Evolutionary conservation across 2,113 vertebrate genomes (phyloP).

Genomic region (Rhineura floridana): DNA sequence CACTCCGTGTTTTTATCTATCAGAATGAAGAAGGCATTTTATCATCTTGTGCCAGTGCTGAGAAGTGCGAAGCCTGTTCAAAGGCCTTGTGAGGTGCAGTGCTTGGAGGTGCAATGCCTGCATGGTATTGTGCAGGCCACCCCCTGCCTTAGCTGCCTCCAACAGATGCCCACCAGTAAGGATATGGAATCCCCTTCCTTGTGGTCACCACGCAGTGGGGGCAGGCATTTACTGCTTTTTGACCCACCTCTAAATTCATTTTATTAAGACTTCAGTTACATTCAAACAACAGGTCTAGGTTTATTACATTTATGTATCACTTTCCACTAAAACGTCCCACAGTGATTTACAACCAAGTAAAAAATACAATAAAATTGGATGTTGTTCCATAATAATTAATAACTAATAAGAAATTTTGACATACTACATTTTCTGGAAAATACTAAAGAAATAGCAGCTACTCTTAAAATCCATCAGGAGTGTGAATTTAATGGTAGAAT

Average conservation of each 20-base stretch:
- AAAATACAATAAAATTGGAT: not conserved
- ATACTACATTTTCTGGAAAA: not conserved
- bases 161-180: not conserved
- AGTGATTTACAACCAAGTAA: too few relatives aligned
- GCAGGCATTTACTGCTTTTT: not conserved
- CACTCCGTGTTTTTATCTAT: not conserved
- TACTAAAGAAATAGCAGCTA: constrained; percentile 23
- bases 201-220: not conserved
- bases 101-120: not conserved
- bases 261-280: constrained; percentile 39
- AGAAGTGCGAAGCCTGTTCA: not conserved
- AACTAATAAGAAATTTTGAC: constrained; percentile 16
- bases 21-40: not conserved
- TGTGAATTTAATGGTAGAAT: constrained; percentile 3
- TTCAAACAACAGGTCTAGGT: constrained; percentile 18
- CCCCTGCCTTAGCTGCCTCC: not conserved
- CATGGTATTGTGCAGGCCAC: not conserved
- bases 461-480: not conserved
- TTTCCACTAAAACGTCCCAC: too few relatives aligned
- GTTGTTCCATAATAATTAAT: not conserved
- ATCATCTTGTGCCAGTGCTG: not conserved
- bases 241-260: not conserved
- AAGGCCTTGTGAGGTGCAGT: not conserved
- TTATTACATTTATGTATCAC: too few relatives aligned
- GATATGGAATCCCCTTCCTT: not conserved